These are phyloP conservation scores for Pycnomerus fuliginosus DNA, from an alignment of 2,888 invertebrate species.

Conservation along the genomic window DNA sequence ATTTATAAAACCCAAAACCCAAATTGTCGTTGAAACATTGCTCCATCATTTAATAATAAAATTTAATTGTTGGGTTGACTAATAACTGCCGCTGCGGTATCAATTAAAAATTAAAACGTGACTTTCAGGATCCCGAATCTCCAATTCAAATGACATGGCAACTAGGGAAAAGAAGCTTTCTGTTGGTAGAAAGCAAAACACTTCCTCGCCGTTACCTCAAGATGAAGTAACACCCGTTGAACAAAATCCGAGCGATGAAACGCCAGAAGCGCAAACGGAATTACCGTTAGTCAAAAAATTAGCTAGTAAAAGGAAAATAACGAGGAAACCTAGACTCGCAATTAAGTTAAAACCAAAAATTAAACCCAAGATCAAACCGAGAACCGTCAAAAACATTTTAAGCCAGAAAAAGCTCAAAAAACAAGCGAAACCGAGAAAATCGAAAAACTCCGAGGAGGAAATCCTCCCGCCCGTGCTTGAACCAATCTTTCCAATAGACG, in stretches of 20 bases:
- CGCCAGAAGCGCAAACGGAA: slow-evolving; percentile 32
- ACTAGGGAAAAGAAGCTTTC: slow-evolving; percentile 50
- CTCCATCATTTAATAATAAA: too few species aligned
- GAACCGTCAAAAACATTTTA: slow-evolving; percentile 34
- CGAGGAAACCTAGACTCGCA: slow-evolving; percentile 32
- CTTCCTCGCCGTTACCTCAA: slow-evolving; percentile 42
- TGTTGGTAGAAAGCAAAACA: slow-evolving; percentile 46
- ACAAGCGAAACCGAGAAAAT: slow-evolving; percentile 34
- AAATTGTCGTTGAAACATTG: too few species aligned
- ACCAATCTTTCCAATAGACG: slow-evolving; percentile 42
- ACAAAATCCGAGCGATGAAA: slow-evolving; percentile 8
- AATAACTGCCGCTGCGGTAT: too few species aligned
- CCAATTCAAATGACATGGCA: slow-evolving; percentile 54
- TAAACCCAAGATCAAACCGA: slow-evolving; percentile 37
- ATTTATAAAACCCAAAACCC: too few species aligned
- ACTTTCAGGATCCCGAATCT: neutral
- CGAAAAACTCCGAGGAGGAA: slow-evolving; percentile 26
- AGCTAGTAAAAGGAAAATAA: slow-evolving; percentile 30
- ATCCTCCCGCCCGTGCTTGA: slow-evolving; percentile 44
- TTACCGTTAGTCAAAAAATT: slow-evolving; percentile 23
- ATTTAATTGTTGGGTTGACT: too few species aligned
- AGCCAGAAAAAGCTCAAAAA: slow-evolving; percentile 46
- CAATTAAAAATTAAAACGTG: neutral
- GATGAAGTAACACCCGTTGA: slow-evolving; percentile 29
- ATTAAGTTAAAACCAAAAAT: slow-evolving; percentile 44